Evolutionary conservation across 1,140 invertebrate species (phyloP), one percentile per base, ranked within the genome.

Genomic region (Lineus longissimus): DNA sequence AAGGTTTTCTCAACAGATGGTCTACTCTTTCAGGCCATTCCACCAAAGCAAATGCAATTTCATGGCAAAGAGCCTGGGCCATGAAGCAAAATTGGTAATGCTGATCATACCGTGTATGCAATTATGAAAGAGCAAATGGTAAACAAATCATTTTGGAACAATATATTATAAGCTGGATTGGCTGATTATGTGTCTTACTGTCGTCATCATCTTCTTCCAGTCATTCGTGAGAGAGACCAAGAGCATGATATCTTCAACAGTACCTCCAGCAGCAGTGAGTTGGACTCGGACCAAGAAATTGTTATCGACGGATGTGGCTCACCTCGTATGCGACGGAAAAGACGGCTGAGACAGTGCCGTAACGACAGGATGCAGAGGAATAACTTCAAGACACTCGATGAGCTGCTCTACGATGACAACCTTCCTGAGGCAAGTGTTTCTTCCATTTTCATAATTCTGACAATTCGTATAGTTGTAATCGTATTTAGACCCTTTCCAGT

Each of bases 401-500:
- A 93, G 76, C 84, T 93, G 23, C 86, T 90, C 0, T 94, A 94
- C 76, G 87, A 93, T 55, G 92, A 94, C 78, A 94, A 91, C n/a
- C 79, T 95, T 69, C 93, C 92, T 7, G 93, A 95, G 86, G 91
- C 93, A 83, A 79, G 54, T n/a, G 6, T 27, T 2, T 25, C 23
- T 19, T n/a, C 23, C n/a, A n/a, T n/a, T n/a, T n/a, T n/a, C n/a
- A 40, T 2, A 19, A 17, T 2, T 19, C 25, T 27, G 27, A 29
- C 22, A 23, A 4, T 9, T 17, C 29, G 2, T 15, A 30, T n/a
- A n/a, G n/a, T n/a, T n/a, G n/a, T n/a, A n/a, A n/a, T n/a, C n/a
- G n/a, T n/a, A n/a, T n/a, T n/a, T n/a, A n/a, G n/a, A n/a, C n/a
- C n/a, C n/a, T n/a, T n/a, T n/a, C n/a, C n/a, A n/a, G n/a, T n/a